Percentiles rank a stretch among this genome's conserved stretches.
phyloP scores from a whole-genome alignment of 1,140 invertebrate species.

The Myzus persicae region DNA sequence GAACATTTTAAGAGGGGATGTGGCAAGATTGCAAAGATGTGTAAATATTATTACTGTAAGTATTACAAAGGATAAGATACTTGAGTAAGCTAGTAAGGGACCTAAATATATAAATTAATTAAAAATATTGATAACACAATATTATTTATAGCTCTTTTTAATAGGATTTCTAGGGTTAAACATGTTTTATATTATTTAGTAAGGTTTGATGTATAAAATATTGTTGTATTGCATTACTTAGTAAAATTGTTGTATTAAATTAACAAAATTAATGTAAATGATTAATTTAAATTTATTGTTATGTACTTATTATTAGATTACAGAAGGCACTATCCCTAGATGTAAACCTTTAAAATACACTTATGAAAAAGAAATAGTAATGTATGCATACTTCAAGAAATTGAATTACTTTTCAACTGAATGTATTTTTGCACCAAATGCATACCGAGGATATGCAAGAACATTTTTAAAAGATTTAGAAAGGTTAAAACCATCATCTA shows the following conservation, averaged over 20 bases:
- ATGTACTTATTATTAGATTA: conserved; percentile 68
- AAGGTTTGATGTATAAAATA: neutral
- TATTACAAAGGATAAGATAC: conserved; percentile 48
- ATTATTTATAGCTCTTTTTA: neutral
- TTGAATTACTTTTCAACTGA: conserved; percentile 99
- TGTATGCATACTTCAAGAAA: conserved; percentile 98
- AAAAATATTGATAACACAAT: neutral
- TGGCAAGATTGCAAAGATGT: conserved; percentile 90
- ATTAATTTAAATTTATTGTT: neutral
- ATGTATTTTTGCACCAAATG: conserved; percentile 98
- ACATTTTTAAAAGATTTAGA: conserved; percentile 96
- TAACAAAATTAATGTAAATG: neutral
- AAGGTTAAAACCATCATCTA: conserved; percentile 88
- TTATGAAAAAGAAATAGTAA: conserved; percentile 99
- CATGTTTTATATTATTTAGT: neutral
- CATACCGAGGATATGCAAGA: conserved; percentile 93
- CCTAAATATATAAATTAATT: neutral
- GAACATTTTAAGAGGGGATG: conserved; percentile 97
- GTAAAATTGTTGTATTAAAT: neutral
- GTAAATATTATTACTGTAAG: conserved; percentile 86
- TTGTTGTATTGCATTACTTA: neutral
- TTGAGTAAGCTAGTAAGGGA: neutral
- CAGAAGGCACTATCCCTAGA: conserved; percentile 86
- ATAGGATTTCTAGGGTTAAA: neutral
- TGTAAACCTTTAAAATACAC: conserved; percentile 98